Evolutionary conservation across 2,113 vertebrate genomes (phyloP).

Genomic region (Bettongia penicillata): DNA sequence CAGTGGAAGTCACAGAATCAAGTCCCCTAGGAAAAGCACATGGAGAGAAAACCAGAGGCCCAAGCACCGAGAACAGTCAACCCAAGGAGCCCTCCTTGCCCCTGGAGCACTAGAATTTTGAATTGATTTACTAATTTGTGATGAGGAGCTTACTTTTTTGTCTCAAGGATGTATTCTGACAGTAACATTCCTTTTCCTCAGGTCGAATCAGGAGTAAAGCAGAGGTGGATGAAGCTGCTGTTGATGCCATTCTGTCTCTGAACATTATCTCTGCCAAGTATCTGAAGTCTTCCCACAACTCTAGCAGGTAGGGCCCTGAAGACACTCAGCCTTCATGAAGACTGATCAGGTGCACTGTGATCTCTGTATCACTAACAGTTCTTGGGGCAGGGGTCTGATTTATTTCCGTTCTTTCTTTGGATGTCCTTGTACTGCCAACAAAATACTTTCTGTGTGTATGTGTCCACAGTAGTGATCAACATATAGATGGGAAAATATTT

Average conservation of each 20-base stretch:
- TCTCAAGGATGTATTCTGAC: neutral
- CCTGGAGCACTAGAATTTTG: neutral
- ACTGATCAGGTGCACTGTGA: fast-evolving
- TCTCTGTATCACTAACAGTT: neutral
- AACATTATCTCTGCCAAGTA: conserved; percentile 99
- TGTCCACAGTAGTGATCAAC: neutral
- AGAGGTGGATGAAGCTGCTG: conserved; percentile 93
- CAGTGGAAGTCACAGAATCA: neutral
- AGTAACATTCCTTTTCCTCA: conserved; percentile 47
- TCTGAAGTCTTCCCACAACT: conserved; percentile 95
- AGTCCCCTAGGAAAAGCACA: neutral
- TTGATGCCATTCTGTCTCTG: conserved; percentile 95
- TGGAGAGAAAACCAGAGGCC: neutral
- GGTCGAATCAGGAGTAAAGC: conserved; percentile 95
- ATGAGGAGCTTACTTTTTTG: neutral
- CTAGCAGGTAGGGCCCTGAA: conserved; percentile 88
- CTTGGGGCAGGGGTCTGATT: neutral
- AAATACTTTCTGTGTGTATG: neutral
- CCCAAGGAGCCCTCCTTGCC: neutral
- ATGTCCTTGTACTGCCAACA: neutral
- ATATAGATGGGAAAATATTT: neutral
- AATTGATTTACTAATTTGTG: neutral
- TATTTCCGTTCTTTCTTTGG: neutral
- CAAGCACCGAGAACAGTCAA: neutral
- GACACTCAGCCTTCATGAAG: neutral